These are phyloP conservation scores for Enoplosus armatus DNA, from an alignment of 2,797 vertebrate genomes.

Conservation along the genomic window DNA sequence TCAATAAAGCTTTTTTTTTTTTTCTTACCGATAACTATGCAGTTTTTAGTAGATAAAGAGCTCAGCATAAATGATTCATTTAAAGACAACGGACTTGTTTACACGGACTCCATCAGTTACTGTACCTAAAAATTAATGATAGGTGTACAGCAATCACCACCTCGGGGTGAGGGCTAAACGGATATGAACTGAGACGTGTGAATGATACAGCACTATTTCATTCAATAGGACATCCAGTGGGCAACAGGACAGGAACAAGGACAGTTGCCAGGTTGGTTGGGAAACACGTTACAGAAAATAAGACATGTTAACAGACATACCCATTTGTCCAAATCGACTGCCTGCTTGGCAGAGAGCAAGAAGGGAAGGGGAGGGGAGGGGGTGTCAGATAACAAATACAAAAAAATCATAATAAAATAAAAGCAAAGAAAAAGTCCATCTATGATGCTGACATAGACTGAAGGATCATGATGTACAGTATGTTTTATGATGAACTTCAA, in stretches of 20 bases:
- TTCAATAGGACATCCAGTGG: constrained; percentile 61
- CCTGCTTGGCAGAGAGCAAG: constrained; percentile 82
- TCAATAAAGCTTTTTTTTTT: background rate
- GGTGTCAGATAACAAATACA: constrained; percentile 69
- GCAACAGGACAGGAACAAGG: constrained; percentile 66
- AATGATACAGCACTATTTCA: constrained; percentile 65
- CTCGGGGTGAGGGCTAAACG: constrained; percentile 16
- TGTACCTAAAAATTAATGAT: constrained; percentile 11
- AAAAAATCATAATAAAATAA: constrained; percentile 42
- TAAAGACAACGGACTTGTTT: background rate
- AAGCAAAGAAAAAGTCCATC: constrained; percentile 31
- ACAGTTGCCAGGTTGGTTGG: constrained; percentile 61
- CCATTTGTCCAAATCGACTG: constrained; percentile 89
- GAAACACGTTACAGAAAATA: constrained; percentile 71
- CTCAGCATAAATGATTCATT: background rate
- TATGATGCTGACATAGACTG: constrained; percentile 7
- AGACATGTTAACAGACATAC: constrained; percentile 85
- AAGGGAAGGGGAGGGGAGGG: constrained; percentile 68
- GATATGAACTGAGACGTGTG: constrained; percentile 35
- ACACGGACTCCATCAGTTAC: constrained; percentile 1
- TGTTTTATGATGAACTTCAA: background rate
- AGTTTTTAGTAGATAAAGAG: background rate
- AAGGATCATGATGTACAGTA: background rate
- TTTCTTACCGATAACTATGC: background rate
- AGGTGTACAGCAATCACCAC: constrained; percentile 3